Evolutionary conservation across 2,888 invertebrate species (phyloP).

Genomic region (Metallyticus violacea): DNA sequence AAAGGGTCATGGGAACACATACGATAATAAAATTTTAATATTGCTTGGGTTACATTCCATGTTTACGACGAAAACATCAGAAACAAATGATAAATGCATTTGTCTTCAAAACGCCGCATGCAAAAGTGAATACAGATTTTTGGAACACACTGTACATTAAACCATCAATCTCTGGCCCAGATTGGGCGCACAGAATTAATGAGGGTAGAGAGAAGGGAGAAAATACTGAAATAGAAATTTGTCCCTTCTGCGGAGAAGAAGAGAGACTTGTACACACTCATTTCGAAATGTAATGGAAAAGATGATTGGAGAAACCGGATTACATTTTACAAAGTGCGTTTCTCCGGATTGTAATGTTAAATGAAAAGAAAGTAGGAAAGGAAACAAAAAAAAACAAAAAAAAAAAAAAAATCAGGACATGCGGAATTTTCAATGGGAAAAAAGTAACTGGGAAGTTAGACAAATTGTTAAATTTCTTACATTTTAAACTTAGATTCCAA

Average conservation of each 20-base stretch:
- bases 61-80: too few relatives aligned
- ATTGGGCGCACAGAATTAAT: not conserved
- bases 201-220: not conserved
- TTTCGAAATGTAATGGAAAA: not conserved
- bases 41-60: too few relatives aligned
- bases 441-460: too few relatives aligned
- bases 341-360: too few relatives aligned
- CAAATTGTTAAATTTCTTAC: too few relatives aligned
- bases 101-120: not conserved
- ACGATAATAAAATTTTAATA: too few relatives aligned
- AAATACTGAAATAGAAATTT: not conserved
- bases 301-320: not conserved
- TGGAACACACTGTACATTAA: not conserved
- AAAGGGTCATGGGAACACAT: too few relatives aligned
- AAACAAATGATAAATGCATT: too few relatives aligned
- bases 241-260: not conserved
- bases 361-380: too few relatives aligned
- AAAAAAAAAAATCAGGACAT: not conserved
- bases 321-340: not conserved
- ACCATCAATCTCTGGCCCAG: not conserved
- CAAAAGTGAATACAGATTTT: not conserved
- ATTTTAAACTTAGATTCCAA: too few relatives aligned
- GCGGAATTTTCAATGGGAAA: not conserved
- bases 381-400: not conserved
- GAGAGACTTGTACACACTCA: not conserved